Evolutionary conservation across 2,888 invertebrate genomes (phyloP), one percentile per base, ranked within the genome.

Genomic region (Lasius platythorax): DNA sequence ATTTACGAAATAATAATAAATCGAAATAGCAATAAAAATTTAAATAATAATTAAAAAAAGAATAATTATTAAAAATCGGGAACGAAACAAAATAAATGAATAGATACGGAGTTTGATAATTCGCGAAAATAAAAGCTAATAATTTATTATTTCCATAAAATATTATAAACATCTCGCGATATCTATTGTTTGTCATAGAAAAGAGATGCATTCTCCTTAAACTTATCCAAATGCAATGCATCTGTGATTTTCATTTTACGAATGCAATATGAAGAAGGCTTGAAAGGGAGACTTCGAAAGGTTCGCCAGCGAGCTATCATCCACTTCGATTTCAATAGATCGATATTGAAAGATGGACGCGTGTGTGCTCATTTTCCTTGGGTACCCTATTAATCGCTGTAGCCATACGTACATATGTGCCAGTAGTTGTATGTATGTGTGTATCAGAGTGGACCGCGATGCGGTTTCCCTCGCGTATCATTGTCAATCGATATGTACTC

Each of bases 241-340:
- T 78, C 15, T 81, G 84, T 84, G 87, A 88, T 89, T 92, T 91
- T 89, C 86, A 92, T 90, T 91, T 86, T 66, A 79, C 76, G 79
- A 87, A 89, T 87, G 72, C 83, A 61, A 82, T 83, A 53, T 85
- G 88, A 83, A 89, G 86, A 70, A 79, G 63, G 87, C 89, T 90
- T 85, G 92, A 37, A 37, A 37, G 37, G 37, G 5, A 37, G 37
- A 91, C 87, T 87, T 85, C 87, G 82, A 87, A 89, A 89, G 84
- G 68, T 81, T 82, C 64, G 64, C 72, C 82, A 76, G 82, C 84
- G 73, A 85, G 86, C 88, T 89, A 90, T 89, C 87, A 86, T 83
- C 87, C 83, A 82, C 72, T 87, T 86, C 87, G 85, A 85, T 87
- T 87, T 87, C 83, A 87, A 87, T 87, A 84, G 74, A 50, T 84